Evolutionary conservation across 1,140 invertebrate genomes (phyloP).

Genomic region (Pteromalus puparum): DNA sequence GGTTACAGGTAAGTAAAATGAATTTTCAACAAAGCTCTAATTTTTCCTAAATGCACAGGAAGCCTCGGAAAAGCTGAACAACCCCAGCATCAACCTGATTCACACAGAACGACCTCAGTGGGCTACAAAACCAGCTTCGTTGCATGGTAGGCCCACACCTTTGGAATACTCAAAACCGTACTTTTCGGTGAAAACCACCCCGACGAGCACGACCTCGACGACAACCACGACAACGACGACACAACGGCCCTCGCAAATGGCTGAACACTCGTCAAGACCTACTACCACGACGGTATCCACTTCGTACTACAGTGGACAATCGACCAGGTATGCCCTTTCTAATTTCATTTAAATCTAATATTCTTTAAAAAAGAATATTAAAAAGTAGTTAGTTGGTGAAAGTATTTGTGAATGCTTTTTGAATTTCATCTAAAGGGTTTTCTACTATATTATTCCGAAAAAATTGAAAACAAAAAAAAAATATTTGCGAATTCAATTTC

Average conservation of each 20-base stretch:
- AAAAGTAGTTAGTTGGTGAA: too few relatives aligned
- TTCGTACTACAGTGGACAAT: constrained; percentile 57
- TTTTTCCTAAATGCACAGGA: neutral
- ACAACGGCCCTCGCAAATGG: neutral
- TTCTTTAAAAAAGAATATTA: too few relatives aligned
- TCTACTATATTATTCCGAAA: too few relatives aligned
- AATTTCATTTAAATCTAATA: neutral
- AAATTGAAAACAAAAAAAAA: too few relatives aligned
- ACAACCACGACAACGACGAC: constrained; percentile 5
- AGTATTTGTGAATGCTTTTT: too few relatives aligned
- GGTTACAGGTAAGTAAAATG: neutral
- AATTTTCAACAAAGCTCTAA: neutral
- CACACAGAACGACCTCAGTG: constrained; percentile 69
- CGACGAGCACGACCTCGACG: constrained; percentile 54
- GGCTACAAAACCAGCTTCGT: constrained; percentile 66
- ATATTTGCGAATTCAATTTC: too few relatives aligned
- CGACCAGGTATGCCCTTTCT: constrained; percentile 65
- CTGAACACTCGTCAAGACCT: neutral
- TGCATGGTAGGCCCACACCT: constrained; percentile 58
- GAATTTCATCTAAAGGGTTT: too few relatives aligned
- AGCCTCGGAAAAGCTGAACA: constrained; percentile 39
- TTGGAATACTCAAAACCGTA: constrained; percentile 67
- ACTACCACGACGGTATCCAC: constrained; percentile 57
- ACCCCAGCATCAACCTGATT: constrained; percentile 64
- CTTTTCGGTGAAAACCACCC: constrained; percentile 68